Evolutionary conservation across 2,888 invertebrate genomes (phyloP), one percentile per base, ranked within the genome.

Genomic region (Trissoscelio sp.): DNA sequence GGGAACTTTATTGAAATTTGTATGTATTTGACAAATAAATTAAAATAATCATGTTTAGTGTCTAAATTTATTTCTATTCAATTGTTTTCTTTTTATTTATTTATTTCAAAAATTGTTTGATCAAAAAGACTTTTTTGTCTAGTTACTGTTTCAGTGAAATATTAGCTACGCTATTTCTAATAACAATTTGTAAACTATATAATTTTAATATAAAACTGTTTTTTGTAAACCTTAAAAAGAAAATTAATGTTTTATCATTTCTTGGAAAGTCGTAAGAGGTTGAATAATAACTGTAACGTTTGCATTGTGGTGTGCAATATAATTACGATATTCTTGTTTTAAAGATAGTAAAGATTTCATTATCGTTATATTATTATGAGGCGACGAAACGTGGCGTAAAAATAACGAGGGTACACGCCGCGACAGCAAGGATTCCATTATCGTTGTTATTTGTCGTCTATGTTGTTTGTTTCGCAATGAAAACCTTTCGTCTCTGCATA

Each of bases 371-470:
- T 81, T 84, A 83, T 74, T 48, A 74, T 24, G 69, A 55, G 37
- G 48, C 67, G 62, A 62, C 62, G 69, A 79, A 73, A 67, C 69
- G 44, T 55, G 73, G 74, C 67, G 64, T 77, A 75, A 81, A 84
- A 82, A 81, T 82, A 83, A 83, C 83, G 78, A 82, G 78, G 75
- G 79, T 78, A 66, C 72, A 70, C 22, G 46, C 58, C 28, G 60
- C 46, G 53, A 46, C 37, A 37, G 66, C 20, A 60, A 53, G 64
- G 74, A 79, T 83, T 82, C 81, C 75, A 82, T 83, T 81, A 83
- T 83, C 75, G 67, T 81, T 77, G 77, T 77, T 82, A 83, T 84
- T 83, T 82, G 83, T 83, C 82, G 77, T 79, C 78, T 70, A 67
- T 72, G 64, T 73, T 81, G 78, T 82, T 83, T 75, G 82, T 77